Evolutionary conservation across 2,113 vertebrate genomes (phyloP).

Genomic region (Tringa solitaria): DNA sequence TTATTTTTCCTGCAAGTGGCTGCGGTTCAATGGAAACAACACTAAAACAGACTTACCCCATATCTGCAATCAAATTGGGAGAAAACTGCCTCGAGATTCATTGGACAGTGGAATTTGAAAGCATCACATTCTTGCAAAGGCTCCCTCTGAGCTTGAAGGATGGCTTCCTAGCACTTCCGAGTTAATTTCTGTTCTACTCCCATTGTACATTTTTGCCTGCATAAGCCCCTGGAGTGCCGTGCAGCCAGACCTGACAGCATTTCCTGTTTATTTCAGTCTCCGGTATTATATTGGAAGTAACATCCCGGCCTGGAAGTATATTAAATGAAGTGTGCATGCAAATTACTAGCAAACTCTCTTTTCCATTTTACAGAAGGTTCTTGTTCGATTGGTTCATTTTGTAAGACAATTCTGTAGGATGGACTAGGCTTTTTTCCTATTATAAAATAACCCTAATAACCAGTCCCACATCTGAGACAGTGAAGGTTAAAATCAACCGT

Average conservation of each 20-base stretch:
- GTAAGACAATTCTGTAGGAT: slow-evolving; percentile 16
- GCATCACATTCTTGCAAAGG: not conserved
- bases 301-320: slow-evolving; percentile 39
- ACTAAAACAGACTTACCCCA: not conserved
- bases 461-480: slow-evolving; percentile 44
- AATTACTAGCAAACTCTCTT: slow-evolving; percentile 9
- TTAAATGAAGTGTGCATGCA: slow-evolving; percentile 51
- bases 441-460: slow-evolving; percentile 28
- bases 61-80: not conserved
- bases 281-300: slow-evolving; percentile 1
- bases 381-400: slow-evolving; percentile 20
- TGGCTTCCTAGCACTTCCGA: not conserved
- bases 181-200: not conserved
- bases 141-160: not conserved
- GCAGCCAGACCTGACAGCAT: slow-evolving; percentile 6
- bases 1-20: slow-evolving; percentile 3
- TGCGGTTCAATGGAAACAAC: not conserved
- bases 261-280: slow-evolving; percentile 52
- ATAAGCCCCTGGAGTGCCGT: slow-evolving; percentile 2
- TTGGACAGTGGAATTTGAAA: not conserved
- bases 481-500: slow-evolving; percentile 75
- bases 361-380: slow-evolving; percentile 18
- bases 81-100: not conserved
- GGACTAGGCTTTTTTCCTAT: not conserved
- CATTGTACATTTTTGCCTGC: not conserved